Percentiles rank a stretch among this genome's conserved stretches.
These are phyloP conservation scores for Crotalus viridis DNA, from an alignment of 2,113 vertebrate species.

Conservation along the genomic window DNA sequence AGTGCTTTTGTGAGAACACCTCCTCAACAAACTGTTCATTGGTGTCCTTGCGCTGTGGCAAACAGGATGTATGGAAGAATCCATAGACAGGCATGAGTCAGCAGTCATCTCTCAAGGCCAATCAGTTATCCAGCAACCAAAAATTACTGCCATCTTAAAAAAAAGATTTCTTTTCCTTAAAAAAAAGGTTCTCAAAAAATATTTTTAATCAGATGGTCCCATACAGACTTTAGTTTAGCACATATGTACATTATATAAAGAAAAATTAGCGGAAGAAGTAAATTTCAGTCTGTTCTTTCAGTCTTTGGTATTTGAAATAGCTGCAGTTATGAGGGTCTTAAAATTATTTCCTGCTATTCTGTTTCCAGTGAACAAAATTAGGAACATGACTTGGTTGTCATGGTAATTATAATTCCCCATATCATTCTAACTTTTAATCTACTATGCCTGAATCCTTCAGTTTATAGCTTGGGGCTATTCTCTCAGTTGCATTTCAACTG, in stretches of 20 bases:
- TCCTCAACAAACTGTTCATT: neutral
- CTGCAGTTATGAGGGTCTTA: slow-evolving; percentile 20
- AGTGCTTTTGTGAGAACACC: neutral
- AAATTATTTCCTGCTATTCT: slow-evolving; percentile 21
- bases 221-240: slow-evolving; percentile 52
- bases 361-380: slow-evolving; percentile 16
- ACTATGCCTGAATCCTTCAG: neutral
- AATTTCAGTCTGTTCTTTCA: slow-evolving; percentile 44
- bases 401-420: neutral
- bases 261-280: slow-evolving; percentile 52
- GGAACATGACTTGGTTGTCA: slow-evolving; percentile 18
- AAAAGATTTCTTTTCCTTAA: slow-evolving; percentile 36
- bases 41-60: neutral
- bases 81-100: neutral
- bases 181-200: slow-evolving; percentile 34
- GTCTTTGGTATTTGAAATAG: slow-evolving; percentile 42
- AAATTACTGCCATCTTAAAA: neutral
- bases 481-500: neutral
- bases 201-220: slow-evolving; percentile 42
- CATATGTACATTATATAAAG: slow-evolving; percentile 41
- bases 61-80: neutral
- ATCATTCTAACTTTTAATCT: neutral
- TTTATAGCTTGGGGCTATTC: neutral
- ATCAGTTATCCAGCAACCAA: neutral
- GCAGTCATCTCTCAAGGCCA: neutral